Evolutionary conservation across 2,888 invertebrate species (phyloP).

Genomic region (Antheraea yamamai): DNA sequence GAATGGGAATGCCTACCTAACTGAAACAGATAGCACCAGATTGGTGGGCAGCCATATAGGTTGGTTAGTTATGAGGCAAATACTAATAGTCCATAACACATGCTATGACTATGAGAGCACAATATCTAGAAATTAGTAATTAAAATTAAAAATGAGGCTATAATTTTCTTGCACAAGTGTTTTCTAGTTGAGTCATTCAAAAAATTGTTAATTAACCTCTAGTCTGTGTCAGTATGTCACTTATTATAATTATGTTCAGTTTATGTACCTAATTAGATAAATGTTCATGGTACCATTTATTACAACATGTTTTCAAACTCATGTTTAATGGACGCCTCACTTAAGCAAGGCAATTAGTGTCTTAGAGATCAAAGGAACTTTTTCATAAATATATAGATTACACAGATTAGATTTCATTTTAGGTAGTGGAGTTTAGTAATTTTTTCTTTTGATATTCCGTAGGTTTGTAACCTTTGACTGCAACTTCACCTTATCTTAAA

Average conservation of each 20-base stretch:
- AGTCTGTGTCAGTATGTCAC: slow-evolving; percentile 8
- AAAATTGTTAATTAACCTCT: not conserved
- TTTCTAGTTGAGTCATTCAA: not conserved
- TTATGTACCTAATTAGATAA: not conserved
- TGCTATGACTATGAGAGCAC: not conserved
- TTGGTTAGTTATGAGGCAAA: not conserved
- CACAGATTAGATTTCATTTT: no score
- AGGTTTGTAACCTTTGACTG: no score
- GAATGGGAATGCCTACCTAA: no score
- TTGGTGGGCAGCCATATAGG: not conserved
- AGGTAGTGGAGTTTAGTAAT: no score
- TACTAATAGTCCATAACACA: not conserved
- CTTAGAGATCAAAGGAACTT: not conserved
- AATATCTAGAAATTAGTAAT: not conserved
- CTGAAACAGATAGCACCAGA: no score
- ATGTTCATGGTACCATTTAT: not conserved
- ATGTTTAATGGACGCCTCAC: not conserved
- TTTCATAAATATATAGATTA: no score
- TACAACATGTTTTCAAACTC: not conserved
- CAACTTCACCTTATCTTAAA: no score
- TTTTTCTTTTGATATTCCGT: no score
- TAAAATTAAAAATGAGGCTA: slow-evolving; percentile 2
- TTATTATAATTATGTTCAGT: not conserved
- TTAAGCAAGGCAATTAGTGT: not conserved
- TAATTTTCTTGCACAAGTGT: not conserved